Base-by-base conservation (phyloP, 2,113 vertebrate genomes). In the Bujurquina vittata region DNA sequence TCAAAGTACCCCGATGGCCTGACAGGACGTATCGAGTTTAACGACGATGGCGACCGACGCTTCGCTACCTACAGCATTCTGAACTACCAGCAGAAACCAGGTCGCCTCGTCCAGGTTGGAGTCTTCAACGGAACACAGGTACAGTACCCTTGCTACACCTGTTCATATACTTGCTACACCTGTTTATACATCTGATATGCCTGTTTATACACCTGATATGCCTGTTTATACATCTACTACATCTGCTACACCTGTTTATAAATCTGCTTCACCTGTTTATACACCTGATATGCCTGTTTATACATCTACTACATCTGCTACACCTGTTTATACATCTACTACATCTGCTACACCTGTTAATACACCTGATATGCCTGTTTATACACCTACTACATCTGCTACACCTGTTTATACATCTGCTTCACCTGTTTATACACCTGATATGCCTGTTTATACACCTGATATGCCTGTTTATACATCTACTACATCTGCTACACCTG, bases 11-110 rank as follows among this genome's bases (percentile, higher is more conserved):
- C 97, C 0, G 97, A 99, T 0, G 98, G 98, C 3, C 95, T 99
- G 87, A 99, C 98, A 0, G 98, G 98, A 23, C 94, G 98, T 0
- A 97, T 99, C 35, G 98, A 99, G 89, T 99, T 99, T 88, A 99
- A 99, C 0, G 98, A 99, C 69, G 98, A 99, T 0, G 98, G 98
- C 20, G 98, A 99, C 95, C 95, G 98, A 4, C 98, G 98, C 57
- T 99, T 98, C 52, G 98, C 98, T 76, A 98, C 99, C 89, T 99
- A 99, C 92, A 99, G 97, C 94, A 98, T 99, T 93, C 96, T 99
- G 93, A 99, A 99, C 91, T 97, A 99, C 92, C 98, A 99, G 84
- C 99, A 99, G 83, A 96, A 94, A 29, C 84, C 86, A 0, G 90
- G 97, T 46, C 97, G 98, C 52, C 93, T 99, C 85, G 96, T 99